Evolutionary conservation across 2,797 vertebrate species (phyloP), one percentile per base, ranked within the genome.

Genomic region (Etheostoma nigrum): DNA sequence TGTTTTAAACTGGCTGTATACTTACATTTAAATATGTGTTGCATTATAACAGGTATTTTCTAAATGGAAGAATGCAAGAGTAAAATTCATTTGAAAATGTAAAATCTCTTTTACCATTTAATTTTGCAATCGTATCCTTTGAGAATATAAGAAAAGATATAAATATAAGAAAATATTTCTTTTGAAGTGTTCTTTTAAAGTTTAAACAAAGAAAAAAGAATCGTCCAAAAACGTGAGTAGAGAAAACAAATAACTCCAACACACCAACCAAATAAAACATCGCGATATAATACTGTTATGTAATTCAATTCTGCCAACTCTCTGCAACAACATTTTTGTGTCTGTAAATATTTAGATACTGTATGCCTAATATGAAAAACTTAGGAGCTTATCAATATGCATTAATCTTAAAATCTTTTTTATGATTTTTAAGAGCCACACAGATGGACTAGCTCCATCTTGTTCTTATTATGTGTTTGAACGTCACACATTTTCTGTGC

Each of bases 381-480:
- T 64, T 23, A 53, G 70, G 33, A 48, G 9, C 42, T 71, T 61
- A 72, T 81, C 51, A 58, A 11, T 27, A 16, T 58, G 57, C n/a
- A 40, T 42, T 49, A 54, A 76, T 52, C 12, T 72, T 27, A 74
- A 74, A 74, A 62, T 33, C 12, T 30, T 49, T 65, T 52, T 59
- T 51, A 40, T 54, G 0, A 69, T 44, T 74, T 57, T 42, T 5
- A 25, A 49, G 16, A 64, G 47, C 30, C 67, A 49, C 58, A 63
- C 67, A 63, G 55, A 70, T 72, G 42, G 42, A 47, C 54, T 15
- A 1, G 53, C 57, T 63, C 69, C 67, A 76, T 77, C 77, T 86
- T 87, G 75, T 75, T 89, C 84, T 72, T 33, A 76, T 87, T 86
- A 76, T 65, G 52, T 23, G 54, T 79, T 76, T 76, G 23, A 81